Evolutionary conservation across 2,113 vertebrate genomes (phyloP).

Genomic region (Gymnobelideus leadbeateri): DNA sequence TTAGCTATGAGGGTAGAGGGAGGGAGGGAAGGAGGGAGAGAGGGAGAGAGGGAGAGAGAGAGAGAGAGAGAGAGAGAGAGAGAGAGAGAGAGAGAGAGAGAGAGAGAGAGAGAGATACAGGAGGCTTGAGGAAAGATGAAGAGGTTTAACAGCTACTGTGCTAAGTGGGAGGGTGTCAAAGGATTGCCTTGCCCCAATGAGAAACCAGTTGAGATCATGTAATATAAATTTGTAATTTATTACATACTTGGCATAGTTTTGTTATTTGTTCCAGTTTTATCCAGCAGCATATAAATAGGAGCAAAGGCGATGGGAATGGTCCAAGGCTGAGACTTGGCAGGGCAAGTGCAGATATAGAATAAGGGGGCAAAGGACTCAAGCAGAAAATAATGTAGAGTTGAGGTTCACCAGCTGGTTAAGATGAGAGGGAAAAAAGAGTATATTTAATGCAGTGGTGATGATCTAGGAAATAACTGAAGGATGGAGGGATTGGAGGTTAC

Average conservation of each 20-base stretch:
- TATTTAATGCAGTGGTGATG: no score
- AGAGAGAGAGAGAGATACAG: no score
- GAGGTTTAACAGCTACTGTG: no score
- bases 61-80: no score
- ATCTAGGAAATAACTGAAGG: no score
- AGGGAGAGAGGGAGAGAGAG: no score
- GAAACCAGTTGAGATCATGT: background rate
- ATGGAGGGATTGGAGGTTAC: no score
- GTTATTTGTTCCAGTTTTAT: background rate
- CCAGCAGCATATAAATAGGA: background rate
- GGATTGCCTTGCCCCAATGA: background rate
- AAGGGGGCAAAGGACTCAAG: background rate
- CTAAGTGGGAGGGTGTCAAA: background rate
- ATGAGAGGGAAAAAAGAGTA: no score
- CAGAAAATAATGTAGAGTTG: no score
- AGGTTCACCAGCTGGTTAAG: no score
- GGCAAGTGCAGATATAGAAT: background rate
- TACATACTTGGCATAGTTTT: background rate
- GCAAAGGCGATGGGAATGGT: background rate
- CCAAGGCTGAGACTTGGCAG: background rate
- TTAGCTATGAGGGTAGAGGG: background rate
- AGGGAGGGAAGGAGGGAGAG: background rate
- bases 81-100: no score
- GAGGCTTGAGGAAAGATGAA: background rate
- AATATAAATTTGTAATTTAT: background rate